These are phyloP conservation scores for Drosophila formosana DNA, from an alignment of 2,888 invertebrate genomes.

Conservation along the genomic window DNA sequence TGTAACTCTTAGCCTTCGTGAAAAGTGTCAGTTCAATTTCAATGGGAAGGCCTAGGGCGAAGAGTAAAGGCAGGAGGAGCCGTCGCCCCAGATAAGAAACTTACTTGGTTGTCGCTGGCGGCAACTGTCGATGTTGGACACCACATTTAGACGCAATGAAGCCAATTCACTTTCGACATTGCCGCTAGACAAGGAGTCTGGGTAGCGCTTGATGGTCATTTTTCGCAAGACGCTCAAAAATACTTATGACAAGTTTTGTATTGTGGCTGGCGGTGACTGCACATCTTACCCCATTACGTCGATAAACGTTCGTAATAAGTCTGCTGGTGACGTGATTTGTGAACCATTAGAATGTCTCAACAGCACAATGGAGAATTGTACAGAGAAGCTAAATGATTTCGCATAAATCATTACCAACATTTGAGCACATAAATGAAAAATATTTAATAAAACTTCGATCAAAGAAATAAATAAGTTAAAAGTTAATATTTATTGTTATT, in stretches of 20 bases:
- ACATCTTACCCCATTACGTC: slow-evolving; percentile 24
- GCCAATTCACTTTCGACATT: slow-evolving; percentile 67
- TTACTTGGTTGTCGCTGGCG: slow-evolving; percentile 21
- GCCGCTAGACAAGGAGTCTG: background rate
- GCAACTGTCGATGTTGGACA: slow-evolving; percentile 54
- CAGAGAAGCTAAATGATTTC: too few relatives aligned
- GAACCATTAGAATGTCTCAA: background rate
- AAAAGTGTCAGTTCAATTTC: slow-evolving; percentile 74
- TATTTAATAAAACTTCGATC: too few relatives aligned
- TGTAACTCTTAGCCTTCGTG: slow-evolving; percentile 67
- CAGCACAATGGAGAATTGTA: background rate
- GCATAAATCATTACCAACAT: too few relatives aligned
- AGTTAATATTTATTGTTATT: too few relatives aligned
- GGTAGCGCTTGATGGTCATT: slow-evolving; percentile 14
- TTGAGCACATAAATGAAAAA: too few relatives aligned
- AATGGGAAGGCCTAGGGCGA: background rate
- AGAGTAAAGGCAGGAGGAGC: background rate
- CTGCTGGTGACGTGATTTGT: slow-evolving; percentile 19
- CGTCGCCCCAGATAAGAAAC: slow-evolving; percentile 51
- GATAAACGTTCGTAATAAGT: slow-evolving; percentile 37
- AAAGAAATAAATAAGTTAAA: too few relatives aligned
- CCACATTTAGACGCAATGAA: slow-evolving; percentile 78
- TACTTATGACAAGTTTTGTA: slow-evolving; percentile 50
- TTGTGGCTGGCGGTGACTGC: slow-evolving; percentile 15
- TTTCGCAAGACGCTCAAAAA: slow-evolving; percentile 44